phyloP scores from a whole-genome alignment of 2,888 invertebrate species.

The Anthophora plumipes region DNA sequence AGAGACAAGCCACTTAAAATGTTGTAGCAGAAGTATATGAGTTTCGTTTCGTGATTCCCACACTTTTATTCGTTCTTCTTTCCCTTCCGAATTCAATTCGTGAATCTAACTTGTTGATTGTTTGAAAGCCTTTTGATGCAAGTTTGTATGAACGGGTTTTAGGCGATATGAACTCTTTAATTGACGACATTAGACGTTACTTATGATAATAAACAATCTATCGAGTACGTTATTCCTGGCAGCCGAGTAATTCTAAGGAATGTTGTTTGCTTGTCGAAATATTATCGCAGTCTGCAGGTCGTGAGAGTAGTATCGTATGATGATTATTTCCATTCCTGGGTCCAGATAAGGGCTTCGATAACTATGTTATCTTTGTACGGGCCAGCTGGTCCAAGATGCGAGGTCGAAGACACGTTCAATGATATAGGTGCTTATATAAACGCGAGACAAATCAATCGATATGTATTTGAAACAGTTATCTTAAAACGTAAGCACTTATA shows the following conservation, averaged over 20 bases:
- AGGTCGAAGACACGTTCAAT: conserved; percentile 50
- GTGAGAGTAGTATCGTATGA: conserved; percentile 63
- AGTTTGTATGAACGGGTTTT: no score
- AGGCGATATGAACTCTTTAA: background rate
- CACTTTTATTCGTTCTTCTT: background rate
- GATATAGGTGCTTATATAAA: conserved; percentile 28
- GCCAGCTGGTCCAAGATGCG: conserved; percentile 61
- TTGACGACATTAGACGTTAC: background rate
- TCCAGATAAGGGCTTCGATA: conserved; percentile 59
- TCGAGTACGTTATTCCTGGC: conserved; percentile 38
- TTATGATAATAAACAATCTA: conserved; percentile 32
- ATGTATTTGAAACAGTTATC: background rate
- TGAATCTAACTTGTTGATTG: no score
- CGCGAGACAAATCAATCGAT: conserved; percentile 13
- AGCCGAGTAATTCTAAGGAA: conserved; percentile 62
- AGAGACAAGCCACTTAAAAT: conserved; percentile 17
- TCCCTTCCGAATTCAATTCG: no score
- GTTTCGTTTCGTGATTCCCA: background rate
- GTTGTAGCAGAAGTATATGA: conserved; percentile 35
- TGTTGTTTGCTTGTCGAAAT: conserved; percentile 64
- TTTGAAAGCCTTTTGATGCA: no score
- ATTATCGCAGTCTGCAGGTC: conserved; percentile 61
- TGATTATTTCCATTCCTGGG: conserved; percentile 74
- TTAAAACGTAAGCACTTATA: background rate
- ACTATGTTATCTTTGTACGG: conserved; percentile 53